These are phyloP conservation scores for Aurelia coerulea DNA, from an alignment of 30 jellyfish, hydroid and myxozoan species.

Conservation along the genomic window DNA sequence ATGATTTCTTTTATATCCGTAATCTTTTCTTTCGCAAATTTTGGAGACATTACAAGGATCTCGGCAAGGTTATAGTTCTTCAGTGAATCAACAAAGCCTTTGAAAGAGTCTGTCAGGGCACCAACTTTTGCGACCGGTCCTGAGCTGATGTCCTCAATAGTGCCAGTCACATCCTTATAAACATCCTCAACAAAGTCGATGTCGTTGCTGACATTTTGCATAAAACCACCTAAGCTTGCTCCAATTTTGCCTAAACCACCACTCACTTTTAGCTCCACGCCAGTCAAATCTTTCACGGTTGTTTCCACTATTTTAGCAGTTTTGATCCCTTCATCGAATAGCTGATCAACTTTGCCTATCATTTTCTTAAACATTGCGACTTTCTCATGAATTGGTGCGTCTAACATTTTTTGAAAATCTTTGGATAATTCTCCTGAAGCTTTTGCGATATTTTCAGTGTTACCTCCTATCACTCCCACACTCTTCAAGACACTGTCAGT, in stretches of 20 bases:
- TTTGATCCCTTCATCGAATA: slow-evolving; percentile 32
- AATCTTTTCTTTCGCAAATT: slow-evolving; percentile 80
- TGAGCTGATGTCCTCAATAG: slow-evolving; percentile 60
- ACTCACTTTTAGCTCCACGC: slow-evolving; percentile 50
- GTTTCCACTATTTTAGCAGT: slow-evolving; percentile 25
- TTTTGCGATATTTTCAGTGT: slow-evolving; percentile 41
- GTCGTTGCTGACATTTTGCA: slow-evolving; percentile 78
- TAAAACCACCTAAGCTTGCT: slow-evolving; percentile 68
- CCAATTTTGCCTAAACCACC: slow-evolving; percentile 75
- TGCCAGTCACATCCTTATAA: slow-evolving; percentile 55
- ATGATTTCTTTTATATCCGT: slow-evolving; percentile 83
- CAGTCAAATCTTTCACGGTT: slow-evolving; percentile 47
- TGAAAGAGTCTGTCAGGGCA: slow-evolving; percentile 78
- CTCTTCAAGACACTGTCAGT: slow-evolving; percentile 76
- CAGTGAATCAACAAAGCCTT: slow-evolving; percentile 73
- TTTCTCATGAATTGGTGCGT: slow-evolving; percentile 79
- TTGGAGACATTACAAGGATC: slow-evolving; percentile 84
- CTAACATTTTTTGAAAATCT: slow-evolving; percentile 58
- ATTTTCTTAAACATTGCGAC: slow-evolving; percentile 39
- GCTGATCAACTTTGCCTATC: slow-evolving; percentile 40
- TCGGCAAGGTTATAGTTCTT: slow-evolving; percentile 79
- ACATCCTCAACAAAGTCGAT: slow-evolving; percentile 63
- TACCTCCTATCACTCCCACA: slow-evolving; percentile 66
- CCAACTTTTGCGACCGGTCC: slow-evolving; percentile 96
- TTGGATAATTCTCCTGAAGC: slow-evolving; percentile 42